phyloP scores from a whole-genome alignment of 1,140 invertebrate species.

The Bombus turneri region DNA sequence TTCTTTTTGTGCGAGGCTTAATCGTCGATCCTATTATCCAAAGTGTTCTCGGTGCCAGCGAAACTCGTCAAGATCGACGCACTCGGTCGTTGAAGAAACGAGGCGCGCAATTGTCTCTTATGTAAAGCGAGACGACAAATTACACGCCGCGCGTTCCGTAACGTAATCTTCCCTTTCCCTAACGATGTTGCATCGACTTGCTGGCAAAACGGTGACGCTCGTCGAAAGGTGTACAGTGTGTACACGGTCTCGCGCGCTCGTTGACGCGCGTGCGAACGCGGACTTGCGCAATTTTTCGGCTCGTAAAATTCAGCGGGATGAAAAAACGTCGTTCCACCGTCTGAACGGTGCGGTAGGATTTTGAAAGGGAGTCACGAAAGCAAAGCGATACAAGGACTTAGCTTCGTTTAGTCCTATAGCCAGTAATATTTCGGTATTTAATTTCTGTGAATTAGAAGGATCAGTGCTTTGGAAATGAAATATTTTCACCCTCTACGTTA shows the following conservation, averaged over 20 bases:
- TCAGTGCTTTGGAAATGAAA: no score
- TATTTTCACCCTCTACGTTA: no score
- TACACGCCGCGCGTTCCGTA: constrained; percentile 12
- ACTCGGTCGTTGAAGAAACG: constrained; percentile 15
- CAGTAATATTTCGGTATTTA: neutral
- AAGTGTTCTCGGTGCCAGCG: neutral
- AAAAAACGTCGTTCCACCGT: neutral
- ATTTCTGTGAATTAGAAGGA: no score
- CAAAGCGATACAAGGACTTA: neutral
- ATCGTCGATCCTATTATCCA: neutral
- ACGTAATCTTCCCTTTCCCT: constrained; percentile 46
- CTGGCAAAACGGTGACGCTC: constrained; percentile 4
- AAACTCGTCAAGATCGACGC: neutral
- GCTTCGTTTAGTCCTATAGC: neutral
- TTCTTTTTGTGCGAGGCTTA: neutral
- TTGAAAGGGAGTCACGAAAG: neutral
- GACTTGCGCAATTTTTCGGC: constrained; percentile 22
- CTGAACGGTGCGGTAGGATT: neutral
- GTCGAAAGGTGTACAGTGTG: neutral
- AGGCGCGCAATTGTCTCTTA: constrained; percentile 39
- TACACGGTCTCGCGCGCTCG: neutral
- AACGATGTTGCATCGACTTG: constrained; percentile 2
- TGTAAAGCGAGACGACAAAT: constrained; percentile 47
- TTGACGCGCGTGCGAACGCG: constrained; percentile 18
- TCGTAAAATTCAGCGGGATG: constrained; percentile 6